phyloP scores from a whole-genome alignment of 2,113 vertebrate genomes.

The Nestor notabilis region DNA sequence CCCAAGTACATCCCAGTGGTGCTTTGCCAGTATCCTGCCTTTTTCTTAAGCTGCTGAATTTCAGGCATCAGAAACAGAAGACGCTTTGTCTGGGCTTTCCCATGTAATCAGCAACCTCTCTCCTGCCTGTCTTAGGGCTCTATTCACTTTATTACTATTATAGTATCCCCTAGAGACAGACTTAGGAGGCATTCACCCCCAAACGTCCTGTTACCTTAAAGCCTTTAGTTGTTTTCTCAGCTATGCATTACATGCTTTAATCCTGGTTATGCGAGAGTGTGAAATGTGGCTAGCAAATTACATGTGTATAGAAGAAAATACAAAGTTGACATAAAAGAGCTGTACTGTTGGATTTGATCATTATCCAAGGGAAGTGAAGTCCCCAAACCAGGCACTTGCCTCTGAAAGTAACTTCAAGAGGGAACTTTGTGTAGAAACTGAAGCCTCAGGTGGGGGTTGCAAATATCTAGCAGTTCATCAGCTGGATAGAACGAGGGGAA shows the following conservation, averaged over 20 bases:
- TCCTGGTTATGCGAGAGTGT: background rate
- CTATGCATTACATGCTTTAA: background rate
- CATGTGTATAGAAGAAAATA: background rate
- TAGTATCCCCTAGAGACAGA: constrained; percentile 31
- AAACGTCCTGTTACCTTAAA: constrained; percentile 37
- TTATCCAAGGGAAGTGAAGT: background rate
- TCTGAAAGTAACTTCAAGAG: background rate
- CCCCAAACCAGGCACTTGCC: fast-evolving
- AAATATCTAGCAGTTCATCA: background rate
- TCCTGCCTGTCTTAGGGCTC: constrained; percentile 27
- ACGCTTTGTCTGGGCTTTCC: constrained; percentile 54
- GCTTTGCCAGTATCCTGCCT: constrained; percentile 45
- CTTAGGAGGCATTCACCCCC: background rate
- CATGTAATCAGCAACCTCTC: constrained; percentile 50
- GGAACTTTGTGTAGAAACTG: background rate
- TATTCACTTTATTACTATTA: constrained; percentile 32
- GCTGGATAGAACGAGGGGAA: background rate
- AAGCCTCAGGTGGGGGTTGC: background rate
- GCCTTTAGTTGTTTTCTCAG: background rate
- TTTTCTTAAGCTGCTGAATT: constrained; percentile 9
- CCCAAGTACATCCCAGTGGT: constrained; percentile 16
- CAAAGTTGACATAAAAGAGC: background rate
- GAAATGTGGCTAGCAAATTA: background rate
- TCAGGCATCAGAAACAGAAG: constrained; percentile 60
- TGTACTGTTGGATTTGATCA: background rate